Evolutionary conservation across 1,140 invertebrate species (phyloP), one percentile per base, ranked within the genome.

Genomic region (Drosophila sproati): DNA sequence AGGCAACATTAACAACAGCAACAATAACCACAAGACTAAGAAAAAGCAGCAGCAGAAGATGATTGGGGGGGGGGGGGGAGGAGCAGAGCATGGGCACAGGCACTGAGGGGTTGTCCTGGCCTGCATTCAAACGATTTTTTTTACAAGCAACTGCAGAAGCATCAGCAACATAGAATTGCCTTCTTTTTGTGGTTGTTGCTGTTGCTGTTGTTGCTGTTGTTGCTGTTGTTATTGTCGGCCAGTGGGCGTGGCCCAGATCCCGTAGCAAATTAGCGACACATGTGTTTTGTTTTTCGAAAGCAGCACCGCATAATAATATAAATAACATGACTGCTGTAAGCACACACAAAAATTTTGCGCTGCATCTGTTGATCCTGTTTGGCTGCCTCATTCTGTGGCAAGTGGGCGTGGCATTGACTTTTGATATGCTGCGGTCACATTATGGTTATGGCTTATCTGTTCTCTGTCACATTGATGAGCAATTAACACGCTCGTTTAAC

Each of bases 401-500:
- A 70, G 80, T 88, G 80, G 83, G 83, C 83, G 83, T 88, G 83
- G 57, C 70, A 28, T 7, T 76, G 69, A 56, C 71, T 80, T 80
- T 63, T 82, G 71, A 75, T 73, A 61, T 57, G 28, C 48, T 67
- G 77, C 69, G 54, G 59, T 63, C 51, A 28, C 69, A 71, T 72
- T 66, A 66, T 64, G 68, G 78, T 68, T 67, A 88, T 80, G 82
- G 72, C 39, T 59, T 87, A 77, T 79, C 78, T 87, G 69, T 69
- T 55, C 34, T 39, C 50, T 68, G 39, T 55, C 29, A 51, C 45
- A 55, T 69, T 86, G 75, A 86, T 66, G 66, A 59, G 73, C 83
- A 88, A 88, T 88, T 88, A 88, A 89, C 83, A 88, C 73, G 80
- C 73, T 70, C 63, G 77, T 87, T 88, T 7, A 88, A 64, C 56